These are phyloP conservation scores for Oreohelix idahoensis DNA, from an alignment of 1,140 invertebrate genomes.

Conservation along the genomic window DNA sequence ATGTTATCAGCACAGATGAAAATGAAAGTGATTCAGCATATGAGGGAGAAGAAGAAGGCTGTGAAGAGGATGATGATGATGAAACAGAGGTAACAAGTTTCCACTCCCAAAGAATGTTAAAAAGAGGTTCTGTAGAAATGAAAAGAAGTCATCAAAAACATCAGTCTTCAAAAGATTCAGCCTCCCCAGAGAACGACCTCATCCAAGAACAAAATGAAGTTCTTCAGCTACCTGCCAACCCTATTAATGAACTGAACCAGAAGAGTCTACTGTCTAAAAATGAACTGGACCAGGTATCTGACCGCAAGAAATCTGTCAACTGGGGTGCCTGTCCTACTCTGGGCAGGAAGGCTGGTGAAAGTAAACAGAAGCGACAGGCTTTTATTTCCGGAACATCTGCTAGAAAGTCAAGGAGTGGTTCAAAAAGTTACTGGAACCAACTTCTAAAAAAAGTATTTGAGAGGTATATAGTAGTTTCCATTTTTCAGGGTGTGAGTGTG, in stretches of 20 bases:
- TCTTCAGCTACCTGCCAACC: neutral
- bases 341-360: neutral
- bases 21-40: slow-evolving; percentile 13
- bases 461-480: slow-evolving; percentile 52
- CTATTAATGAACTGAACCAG: neutral
- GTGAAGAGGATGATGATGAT: slow-evolving; percentile 15
- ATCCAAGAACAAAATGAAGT: neutral
- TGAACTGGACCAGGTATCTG: neutral
- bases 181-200: neutral
- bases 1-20: neutral
- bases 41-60: slow-evolving; percentile 25
- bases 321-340: slow-evolving; percentile 26
- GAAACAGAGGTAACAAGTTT: slow-evolving; percentile 6
- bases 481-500: no score
- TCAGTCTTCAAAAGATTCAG: neutral
- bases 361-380: slow-evolving; percentile 7
- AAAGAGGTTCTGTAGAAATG: slow-evolving; percentile 25
- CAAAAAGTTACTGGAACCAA: slow-evolving; percentile 59
- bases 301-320: slow-evolving; percentile 29
- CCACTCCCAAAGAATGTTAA: neutral
- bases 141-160: neutral
- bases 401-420: slow-evolving; percentile 35
- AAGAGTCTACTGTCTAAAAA: neutral
- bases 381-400: slow-evolving; percentile 9
- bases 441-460: slow-evolving; percentile 60